These are phyloP conservation scores for Dissostichus mawsoni DNA, from an alignment of 2,113 vertebrate species.

Conservation along the genomic window DNA sequence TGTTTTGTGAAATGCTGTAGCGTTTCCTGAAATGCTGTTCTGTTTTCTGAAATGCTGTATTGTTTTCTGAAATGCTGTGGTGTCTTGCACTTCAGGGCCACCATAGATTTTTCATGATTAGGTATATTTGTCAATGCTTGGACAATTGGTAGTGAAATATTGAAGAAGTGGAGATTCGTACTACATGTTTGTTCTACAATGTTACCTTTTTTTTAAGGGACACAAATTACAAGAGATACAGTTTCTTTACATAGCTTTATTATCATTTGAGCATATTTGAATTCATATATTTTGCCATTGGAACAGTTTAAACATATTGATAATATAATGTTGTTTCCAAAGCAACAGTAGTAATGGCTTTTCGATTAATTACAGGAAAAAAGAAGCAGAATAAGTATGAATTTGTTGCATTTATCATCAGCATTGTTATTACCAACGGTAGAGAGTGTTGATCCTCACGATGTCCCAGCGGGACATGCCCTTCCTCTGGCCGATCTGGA, in stretches of 20 bases:
- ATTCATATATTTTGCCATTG: neutral
- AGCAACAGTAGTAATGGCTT: neutral
- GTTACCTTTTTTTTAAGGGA: too few species aligned
- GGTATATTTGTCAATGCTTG: too few species aligned
- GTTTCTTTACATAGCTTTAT: constrained; percentile 2
- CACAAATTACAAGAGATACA: neutral
- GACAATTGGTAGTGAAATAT: too few species aligned
- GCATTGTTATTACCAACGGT: constrained; percentile 2
- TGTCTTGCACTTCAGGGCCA: too few species aligned
- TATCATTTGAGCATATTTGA: neutral
- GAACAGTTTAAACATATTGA: neutral
- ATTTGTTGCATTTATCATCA: neutral
- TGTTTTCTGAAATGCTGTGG: too few species aligned
- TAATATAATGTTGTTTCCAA: neutral
- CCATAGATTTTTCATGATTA: too few species aligned
- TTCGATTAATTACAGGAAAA: neutral
- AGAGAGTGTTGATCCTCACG: constrained; percentile 49
- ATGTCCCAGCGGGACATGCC: constrained; percentile 55
- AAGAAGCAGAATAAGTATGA: neutral
- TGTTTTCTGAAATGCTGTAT: too few species aligned
- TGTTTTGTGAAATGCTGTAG: too few species aligned
- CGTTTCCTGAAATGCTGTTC: too few species aligned
- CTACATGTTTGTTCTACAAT: too few species aligned
- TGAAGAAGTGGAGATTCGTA: too few species aligned
- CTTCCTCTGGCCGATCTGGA: constrained; percentile 39